Base-by-base conservation (phyloP, 2,888 invertebrate genomes). In the Colletes collaris region DNA sequence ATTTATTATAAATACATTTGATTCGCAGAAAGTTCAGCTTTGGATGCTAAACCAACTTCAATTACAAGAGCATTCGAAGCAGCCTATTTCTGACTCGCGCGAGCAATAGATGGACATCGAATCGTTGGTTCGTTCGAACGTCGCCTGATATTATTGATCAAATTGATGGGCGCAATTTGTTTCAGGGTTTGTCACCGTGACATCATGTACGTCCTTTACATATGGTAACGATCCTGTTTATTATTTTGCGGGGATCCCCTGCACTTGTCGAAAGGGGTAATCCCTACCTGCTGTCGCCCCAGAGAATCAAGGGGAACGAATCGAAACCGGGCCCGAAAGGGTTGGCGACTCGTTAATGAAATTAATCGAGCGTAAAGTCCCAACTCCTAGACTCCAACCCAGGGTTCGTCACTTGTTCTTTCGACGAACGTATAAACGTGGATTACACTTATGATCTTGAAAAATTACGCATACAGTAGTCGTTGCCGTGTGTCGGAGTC, bases 271-370 rank as follows among this genome's bases (percentile, higher is more conserved):
- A 49, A 58, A 66, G 80, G 27, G 81, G 75, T 86, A 87, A 88
- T 87, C 86, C 84, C 56, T 75, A 86, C 89, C 87, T 87, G 87
- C 84, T 88, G 86, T 81, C 70, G 19, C 59, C 59, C 27, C 59
- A 53, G 64, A 27, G 55, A 63, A 37, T 69, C 63, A 16, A 79
- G 73, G 66, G 66, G 81, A 53, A 19, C 27, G 35, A 73, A 75
- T 35, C 8, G 11, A 56, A 44, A 10, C 55, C 8, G 44, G n/a
- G 19, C n/a, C 60, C 56, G 77, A 77, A 76, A 63, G 77, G 72
- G 62, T 66, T 77, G 52, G 53, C 2, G 1, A 6, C 13, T 50
- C 52, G 68, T 53, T 73, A 69, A 77, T 80, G 49, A 69, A 80
- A 69, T 77, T 77, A 80, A 77, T 69, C 56, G 35, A 40, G 40